Conservation (phyloP, 2,797 vertebrate genomes). For the Mionectes olivaceus region DNA sequence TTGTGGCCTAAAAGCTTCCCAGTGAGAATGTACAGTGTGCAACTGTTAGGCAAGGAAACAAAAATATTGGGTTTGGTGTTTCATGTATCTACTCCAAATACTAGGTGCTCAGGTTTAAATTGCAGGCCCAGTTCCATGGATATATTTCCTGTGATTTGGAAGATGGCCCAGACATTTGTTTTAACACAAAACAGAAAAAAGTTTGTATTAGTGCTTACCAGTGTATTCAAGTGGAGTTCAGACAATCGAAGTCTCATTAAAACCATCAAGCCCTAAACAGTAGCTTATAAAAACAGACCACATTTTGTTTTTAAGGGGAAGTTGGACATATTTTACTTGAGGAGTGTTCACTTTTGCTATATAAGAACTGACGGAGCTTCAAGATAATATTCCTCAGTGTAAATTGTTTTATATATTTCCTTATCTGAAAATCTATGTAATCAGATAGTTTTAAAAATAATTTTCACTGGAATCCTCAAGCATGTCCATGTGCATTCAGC, state of each 20-base stretch:
- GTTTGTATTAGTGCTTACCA: background rate
- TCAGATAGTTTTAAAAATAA: background rate
- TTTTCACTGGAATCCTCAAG: slow-evolving; percentile 10
- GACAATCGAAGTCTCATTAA: background rate
- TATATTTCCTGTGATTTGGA: background rate
- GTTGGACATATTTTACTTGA: background rate
- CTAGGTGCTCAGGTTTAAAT: background rate
- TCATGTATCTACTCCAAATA: background rate
- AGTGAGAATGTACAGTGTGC: background rate
- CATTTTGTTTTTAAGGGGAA: background rate
- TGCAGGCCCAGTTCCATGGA: background rate
- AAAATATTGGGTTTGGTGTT: background rate
- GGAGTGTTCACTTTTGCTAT: background rate
- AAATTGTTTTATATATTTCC: background rate
- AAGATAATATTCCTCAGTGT: background rate
- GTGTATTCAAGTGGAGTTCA: background rate
- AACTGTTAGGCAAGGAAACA: background rate
- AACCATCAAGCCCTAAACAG: background rate
- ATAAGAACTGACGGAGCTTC: background rate
- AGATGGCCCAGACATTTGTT: background rate
- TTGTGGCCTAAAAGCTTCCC: background rate
- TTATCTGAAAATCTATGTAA: background rate
- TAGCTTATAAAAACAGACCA: background rate
- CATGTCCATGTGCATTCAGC: background rate
- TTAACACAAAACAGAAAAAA: background rate